Base-by-base conservation (phyloP, 2,797 vertebrate genomes). In the Sebastes cheni region DNA sequence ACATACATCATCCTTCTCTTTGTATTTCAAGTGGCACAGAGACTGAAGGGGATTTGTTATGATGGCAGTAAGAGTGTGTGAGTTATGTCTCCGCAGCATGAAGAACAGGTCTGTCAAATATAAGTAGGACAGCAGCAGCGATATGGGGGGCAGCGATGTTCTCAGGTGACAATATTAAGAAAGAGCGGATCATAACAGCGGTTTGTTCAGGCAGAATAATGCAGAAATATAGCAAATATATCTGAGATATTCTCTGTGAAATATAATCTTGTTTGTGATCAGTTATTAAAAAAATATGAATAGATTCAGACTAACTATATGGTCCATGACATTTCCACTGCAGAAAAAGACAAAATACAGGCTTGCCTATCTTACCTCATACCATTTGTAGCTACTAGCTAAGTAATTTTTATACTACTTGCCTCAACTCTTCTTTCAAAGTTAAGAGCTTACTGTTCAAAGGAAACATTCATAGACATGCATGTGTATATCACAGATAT, bases 71-170 rank as follows among this genome's bases (percentile, higher is more conserved):
- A 4, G 22, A 30, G 34, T 80, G 56, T 79, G 54, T 78, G 70
- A 84, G 84, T 86, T 66, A 79, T 85, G 78, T 75, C 80, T 77
- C 36, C 16, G 54, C 23, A 55, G 22, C 36, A 59, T 16, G 12
- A 68, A 50, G 72, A 77, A 79, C 62, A 46, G 20, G 34, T 73
- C 27, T 18, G 72, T 84, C 42, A 46, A 22, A 61, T 67, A 12
- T 56, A 90, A 88, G 69, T 85, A 80, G 86, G 76, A 72, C 83
- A 86, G 18, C 18, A 20, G 22, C 64, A 46, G 39, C 42, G 32
- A 34, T 68, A 67, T 30, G 46, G 36, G 30, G 69, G 11, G 5
- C 32, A 9, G 52, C 39, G 64, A 72, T 36, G 65, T 70, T 75
- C 32, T 60, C 46, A 61, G 22, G 18, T 77, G 30, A 25, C 30